Conservation (phyloP, 2,888 invertebrate species). For the Hymenopus coronatus region DNA sequence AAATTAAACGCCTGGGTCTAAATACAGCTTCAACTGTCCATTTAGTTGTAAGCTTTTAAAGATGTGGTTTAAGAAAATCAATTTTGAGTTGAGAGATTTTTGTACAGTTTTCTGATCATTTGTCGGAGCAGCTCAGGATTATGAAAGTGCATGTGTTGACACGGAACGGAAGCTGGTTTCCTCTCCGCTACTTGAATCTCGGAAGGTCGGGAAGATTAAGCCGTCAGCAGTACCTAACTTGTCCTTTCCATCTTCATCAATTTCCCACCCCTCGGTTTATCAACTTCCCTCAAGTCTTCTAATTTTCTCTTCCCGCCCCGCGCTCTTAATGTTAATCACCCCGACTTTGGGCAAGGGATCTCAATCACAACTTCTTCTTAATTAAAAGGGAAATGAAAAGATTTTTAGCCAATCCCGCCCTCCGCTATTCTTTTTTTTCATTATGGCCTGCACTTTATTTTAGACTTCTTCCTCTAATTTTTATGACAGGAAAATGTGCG, state of each 20-base stretch:
- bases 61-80: too few species aligned
- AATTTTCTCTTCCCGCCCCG: not conserved
- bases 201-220: not conserved
- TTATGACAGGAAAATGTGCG: not conserved
- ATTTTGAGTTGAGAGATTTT: too few species aligned
- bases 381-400: conserved; percentile 28
- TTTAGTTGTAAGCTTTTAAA: too few species aligned
- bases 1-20: too few species aligned
- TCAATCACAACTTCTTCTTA: conserved; percentile 29
- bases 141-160: not conserved
- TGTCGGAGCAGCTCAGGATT: not conserved
- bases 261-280: not conserved
- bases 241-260: not conserved
- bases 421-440: not conserved
- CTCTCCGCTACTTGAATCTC: not conserved
- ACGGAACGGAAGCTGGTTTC: not conserved
- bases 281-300: conserved; percentile 6
- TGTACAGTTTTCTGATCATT: too few species aligned
- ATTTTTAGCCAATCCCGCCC: not conserved
- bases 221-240: not conserved
- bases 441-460: not conserved
- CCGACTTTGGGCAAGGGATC: conserved; percentile 18
- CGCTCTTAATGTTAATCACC: conserved; percentile 24
- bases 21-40: too few species aligned
- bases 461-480: not conserved